Evolutionary conservation across 2,113 vertebrate genomes (phyloP).

Genomic region (Vulpes lagopus): DNA sequence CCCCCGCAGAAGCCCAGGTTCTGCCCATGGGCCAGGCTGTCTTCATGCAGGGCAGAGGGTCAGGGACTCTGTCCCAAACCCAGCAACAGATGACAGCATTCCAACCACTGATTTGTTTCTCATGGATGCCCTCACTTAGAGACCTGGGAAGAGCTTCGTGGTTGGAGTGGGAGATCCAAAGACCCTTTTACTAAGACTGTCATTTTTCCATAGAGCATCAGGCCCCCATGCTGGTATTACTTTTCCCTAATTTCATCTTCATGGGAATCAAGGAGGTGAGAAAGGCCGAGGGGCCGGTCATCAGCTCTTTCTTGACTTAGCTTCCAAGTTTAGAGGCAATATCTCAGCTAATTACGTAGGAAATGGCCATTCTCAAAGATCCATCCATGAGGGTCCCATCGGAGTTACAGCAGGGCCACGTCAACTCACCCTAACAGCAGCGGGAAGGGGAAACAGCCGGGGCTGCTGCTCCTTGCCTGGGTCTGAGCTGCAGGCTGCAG

Average conservation of each 20-base stretch:
- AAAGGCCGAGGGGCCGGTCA: rapidly evolving
- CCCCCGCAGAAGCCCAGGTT: rapidly evolving
- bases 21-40: background rate
- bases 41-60: no score
- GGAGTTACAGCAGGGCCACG: rapidly evolving
- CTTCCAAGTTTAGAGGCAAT: background rate
- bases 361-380: rapidly evolving
- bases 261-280: rapidly evolving
- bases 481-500: background rate
- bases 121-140: rapidly evolving
- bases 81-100: rapidly evolving
- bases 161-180: no score
- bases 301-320: background rate
- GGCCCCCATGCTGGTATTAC: rapidly evolving
- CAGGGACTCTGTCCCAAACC: background rate
- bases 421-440: rapidly evolving
- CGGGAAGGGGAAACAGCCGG: rapidly evolving
- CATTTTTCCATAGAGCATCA: no score
- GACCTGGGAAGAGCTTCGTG: background rate
- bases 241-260: rapidly evolving
- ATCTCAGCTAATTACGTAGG: rapidly evolving
- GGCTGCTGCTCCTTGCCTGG: background rate
- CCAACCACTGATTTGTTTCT: rapidly evolving
- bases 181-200: rapidly evolving
- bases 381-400: rapidly evolving